Conservation (phyloP, 2,113 vertebrate species). For the Xiphorhynchus elegans region DNA sequence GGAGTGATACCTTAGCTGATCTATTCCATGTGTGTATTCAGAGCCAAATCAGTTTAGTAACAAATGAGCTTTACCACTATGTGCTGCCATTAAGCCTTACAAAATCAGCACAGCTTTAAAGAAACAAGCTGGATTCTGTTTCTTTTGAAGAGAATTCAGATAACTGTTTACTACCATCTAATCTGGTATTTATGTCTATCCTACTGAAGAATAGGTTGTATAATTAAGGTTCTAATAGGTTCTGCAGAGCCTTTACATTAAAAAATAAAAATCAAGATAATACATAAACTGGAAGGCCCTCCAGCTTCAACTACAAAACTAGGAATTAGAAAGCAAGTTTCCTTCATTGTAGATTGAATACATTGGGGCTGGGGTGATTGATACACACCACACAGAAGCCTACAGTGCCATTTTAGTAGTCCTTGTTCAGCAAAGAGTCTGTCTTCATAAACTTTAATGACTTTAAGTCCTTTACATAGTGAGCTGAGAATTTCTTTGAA, state of each 20-base stretch:
- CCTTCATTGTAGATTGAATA: background rate
- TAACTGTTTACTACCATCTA: constrained; percentile 2
- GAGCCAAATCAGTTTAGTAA: constrained; percentile 17
- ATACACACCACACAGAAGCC: background rate
- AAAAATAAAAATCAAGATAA: background rate
- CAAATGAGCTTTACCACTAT: background rate
- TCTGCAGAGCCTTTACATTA: background rate
- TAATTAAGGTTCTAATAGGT: background rate
- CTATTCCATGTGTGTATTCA: background rate
- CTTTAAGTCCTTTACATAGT: background rate
- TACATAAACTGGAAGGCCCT: background rate
- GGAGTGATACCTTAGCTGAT: background rate
- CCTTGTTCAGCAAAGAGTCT: background rate
- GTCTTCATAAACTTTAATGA: background rate
- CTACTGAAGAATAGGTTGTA: background rate
- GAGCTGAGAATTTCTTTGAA: background rate
- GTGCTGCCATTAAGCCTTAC: background rate
- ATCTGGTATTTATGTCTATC: background rate
- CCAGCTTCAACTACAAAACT: background rate
- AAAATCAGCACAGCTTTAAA: background rate
- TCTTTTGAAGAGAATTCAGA: constrained; percentile 5
- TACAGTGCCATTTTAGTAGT: background rate
- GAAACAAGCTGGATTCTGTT: background rate
- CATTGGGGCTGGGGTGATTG: background rate
- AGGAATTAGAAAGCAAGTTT: background rate